These are phyloP conservation scores for Bradypodion ventrale DNA, from an alignment of 2,797 vertebrate species.

Conservation along the genomic window DNA sequence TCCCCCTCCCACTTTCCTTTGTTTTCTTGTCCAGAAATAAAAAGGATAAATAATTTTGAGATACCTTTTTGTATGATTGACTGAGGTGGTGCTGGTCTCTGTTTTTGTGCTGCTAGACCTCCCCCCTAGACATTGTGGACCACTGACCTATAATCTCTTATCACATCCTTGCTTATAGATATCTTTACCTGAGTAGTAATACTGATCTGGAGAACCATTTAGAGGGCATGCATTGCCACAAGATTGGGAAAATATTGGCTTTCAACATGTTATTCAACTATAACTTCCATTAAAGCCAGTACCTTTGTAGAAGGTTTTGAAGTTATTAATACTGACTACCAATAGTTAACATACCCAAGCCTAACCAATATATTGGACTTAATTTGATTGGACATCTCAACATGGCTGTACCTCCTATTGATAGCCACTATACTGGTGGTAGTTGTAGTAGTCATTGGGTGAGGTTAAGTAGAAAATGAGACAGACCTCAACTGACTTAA, in stretches of 20 bases:
- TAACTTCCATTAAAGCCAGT: background rate
- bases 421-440: slow-evolving; percentile 1
- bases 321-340: background rate
- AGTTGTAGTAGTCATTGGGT: background rate
- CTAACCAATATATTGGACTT: background rate
- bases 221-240: background rate
- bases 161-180: background rate
- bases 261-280: no score
- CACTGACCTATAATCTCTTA: background rate
- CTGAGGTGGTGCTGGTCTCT: background rate
- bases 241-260: no score
- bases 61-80: background rate
- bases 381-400: background rate
- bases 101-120: background rate
- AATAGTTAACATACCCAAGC: background rate
- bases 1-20: no score
- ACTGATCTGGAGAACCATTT: background rate
- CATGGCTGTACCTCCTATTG: background rate
- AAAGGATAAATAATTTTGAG: background rate
- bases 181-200: background rate
- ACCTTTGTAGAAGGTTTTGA: background rate
- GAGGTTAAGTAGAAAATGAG: slow-evolving; percentile 19
- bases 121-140: background rate
- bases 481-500: slow-evolving; percentile 29
- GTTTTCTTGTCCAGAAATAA: background rate